Conservation (phyloP, 2,113 vertebrate genomes). For the Sula dactylatra region DNA sequence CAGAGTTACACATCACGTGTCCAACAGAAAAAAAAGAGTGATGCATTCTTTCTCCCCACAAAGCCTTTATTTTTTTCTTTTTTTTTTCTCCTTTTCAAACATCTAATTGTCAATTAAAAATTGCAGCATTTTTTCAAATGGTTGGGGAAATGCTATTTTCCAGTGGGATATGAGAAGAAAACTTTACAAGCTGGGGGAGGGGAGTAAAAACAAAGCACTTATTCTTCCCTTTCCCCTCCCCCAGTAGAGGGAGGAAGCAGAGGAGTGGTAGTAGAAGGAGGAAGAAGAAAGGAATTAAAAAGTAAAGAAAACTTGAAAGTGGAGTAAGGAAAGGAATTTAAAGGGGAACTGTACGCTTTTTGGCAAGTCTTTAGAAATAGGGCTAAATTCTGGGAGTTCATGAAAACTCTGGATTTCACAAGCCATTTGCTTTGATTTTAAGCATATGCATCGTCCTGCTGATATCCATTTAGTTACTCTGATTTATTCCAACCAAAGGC, state of each 20-base stretch:
- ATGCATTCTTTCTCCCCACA: neutral
- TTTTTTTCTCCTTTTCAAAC: neutral
- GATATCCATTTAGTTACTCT: neutral
- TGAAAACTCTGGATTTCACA: rapidly evolving
- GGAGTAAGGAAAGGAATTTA: conserved; percentile 12
- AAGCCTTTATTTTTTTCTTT: neutral
- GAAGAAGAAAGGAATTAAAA: conserved; percentile 65
- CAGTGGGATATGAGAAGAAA: conserved; percentile 1
- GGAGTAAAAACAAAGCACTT: conserved; percentile 59
- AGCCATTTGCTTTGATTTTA: neutral
- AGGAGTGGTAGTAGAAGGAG: conserved; percentile 35
- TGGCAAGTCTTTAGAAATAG: neutral
- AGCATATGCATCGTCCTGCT: neutral
- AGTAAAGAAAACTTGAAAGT: conserved; percentile 41
- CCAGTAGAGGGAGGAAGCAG: conserved; percentile 52
- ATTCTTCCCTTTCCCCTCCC: conserved; percentile 63
- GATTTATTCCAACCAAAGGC: neutral
- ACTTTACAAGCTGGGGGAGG: conserved; percentile 40
- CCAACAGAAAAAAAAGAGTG: neutral
- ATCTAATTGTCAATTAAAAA: neutral
- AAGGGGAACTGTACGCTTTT: neutral
- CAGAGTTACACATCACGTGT: neutral
- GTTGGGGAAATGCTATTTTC: neutral
- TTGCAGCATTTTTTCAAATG: neutral
- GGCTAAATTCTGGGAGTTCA: neutral